Evolutionary conservation across 2,113 vertebrate genomes (phyloP).

Genomic region (Ranitomeya variabilis): DNA sequence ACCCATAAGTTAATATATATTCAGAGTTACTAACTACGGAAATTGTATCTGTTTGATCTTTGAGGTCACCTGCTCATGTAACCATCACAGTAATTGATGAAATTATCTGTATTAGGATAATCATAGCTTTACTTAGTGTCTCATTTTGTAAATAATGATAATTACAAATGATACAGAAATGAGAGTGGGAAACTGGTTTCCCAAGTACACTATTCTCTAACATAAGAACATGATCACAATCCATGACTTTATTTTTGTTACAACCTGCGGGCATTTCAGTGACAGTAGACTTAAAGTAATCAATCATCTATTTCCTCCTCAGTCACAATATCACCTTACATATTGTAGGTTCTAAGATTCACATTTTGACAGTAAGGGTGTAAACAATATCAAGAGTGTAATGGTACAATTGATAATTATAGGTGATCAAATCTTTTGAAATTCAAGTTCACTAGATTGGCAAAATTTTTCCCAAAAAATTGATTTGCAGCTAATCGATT

Average conservation of each 20-base stretch:
- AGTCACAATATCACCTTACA: conserved; percentile 10
- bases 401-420: not conserved
- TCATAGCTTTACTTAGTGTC: conserved; percentile 19
- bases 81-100: conserved; percentile 30
- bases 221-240: conserved; percentile 19
- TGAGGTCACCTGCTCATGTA: conserved; percentile 26
- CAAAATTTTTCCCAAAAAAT: too few relatives aligned
- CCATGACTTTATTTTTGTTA: not conserved
- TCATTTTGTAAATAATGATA: conserved; percentile 25
- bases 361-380: not conserved
- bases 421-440: not conserved
- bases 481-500: too few relatives aligned
- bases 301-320: conserved; percentile 22
- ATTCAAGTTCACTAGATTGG: too few relatives aligned
- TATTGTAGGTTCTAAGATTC: not conserved
- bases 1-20: too few relatives aligned
- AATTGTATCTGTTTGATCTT: conserved; percentile 20
- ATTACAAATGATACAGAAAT: conserved; percentile 39
- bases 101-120: conserved; percentile 34
- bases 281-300: conserved; percentile 24
- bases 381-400: not conserved
- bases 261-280: not conserved
- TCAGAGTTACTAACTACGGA: not conserved
- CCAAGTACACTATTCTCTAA: not conserved
- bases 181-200: conserved; percentile 7